Conservation (phyloP, 1,140 invertebrate genomes). For the Phortica variegata region DNA sequence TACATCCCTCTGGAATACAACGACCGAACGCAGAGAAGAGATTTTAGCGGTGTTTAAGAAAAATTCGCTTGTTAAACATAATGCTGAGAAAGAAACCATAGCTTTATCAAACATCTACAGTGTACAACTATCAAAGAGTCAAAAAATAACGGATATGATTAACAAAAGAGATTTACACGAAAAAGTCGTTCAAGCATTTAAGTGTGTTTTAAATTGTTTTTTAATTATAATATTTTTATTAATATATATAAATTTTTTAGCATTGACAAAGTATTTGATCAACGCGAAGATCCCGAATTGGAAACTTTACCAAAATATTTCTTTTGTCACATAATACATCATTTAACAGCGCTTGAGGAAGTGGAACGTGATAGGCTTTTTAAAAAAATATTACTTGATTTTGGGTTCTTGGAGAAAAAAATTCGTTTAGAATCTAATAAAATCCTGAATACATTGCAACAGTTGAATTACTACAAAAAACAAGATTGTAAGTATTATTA, state of each 20-base stretch:
- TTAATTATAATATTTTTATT: no score
- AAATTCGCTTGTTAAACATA: constrained; percentile 57
- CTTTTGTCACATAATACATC: constrained; percentile 63
- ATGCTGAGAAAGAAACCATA: constrained; percentile 5
- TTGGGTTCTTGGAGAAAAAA: constrained; percentile 63
- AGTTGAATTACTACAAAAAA: constrained; percentile 60
- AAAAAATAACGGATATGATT: no score
- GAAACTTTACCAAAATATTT: constrained; percentile 62
- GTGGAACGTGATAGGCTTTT: constrained; percentile 58
- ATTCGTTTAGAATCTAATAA: constrained; percentile 58
- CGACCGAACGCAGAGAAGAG: neutral
- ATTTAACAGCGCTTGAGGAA: constrained; percentile 64
- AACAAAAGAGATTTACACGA: constrained; percentile 57
- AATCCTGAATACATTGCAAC: constrained; percentile 60
- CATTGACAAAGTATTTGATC: constrained; percentile 57
- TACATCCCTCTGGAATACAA: constrained; percentile 2
- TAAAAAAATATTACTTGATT: constrained; percentile 59
- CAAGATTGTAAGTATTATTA: constrained; percentile 57
- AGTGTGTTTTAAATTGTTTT: no score
- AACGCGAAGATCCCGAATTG: constrained; percentile 57
- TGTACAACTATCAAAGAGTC: constrained; percentile 8
- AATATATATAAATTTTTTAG: no score
- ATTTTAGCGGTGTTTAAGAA: constrained; percentile 43
- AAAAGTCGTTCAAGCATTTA: constrained; percentile 62
- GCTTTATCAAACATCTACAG: constrained; percentile 13